Conservation (phyloP, 2,113 vertebrate species). For the Atractosteus spatula region DNA sequence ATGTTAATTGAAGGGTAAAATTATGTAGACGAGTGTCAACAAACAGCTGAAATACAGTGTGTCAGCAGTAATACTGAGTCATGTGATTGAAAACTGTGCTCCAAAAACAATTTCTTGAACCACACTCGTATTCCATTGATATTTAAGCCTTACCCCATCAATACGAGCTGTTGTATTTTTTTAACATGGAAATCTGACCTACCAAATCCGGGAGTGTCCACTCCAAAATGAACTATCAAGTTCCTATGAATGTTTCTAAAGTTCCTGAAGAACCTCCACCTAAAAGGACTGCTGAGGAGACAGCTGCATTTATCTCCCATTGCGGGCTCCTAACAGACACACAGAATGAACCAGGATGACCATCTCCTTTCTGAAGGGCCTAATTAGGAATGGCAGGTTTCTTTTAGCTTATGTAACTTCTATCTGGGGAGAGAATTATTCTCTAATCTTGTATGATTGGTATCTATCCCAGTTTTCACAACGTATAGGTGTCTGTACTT, state of each 20-base stretch:
- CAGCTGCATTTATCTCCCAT: neutral
- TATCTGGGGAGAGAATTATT: neutral
- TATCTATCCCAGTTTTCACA: no score
- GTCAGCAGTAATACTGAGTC: no score
- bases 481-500: no score
- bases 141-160: no score
- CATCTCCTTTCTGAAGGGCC: constrained; percentile 1
- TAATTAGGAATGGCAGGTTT: constrained; percentile 15
- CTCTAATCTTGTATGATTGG: no score
- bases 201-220: neutral
- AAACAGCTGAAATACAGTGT: neutral
- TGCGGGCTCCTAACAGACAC: constrained; percentile 4
- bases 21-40: neutral
- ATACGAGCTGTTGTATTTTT: neutral
- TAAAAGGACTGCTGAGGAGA: constrained; percentile 9
- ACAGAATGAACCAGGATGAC: constrained; percentile 1
- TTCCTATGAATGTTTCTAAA: neutral
- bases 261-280: neutral
- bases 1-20: neutral
- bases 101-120: no score
- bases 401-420: neutral
- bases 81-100: no score
- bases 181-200: neutral
- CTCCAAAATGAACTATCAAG: neutral
- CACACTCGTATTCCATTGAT: no score